Evolutionary conservation across 2,888 invertebrate species (phyloP), one percentile per base, ranked within the genome.

Genomic region (Leptopilina myrica): DNA sequence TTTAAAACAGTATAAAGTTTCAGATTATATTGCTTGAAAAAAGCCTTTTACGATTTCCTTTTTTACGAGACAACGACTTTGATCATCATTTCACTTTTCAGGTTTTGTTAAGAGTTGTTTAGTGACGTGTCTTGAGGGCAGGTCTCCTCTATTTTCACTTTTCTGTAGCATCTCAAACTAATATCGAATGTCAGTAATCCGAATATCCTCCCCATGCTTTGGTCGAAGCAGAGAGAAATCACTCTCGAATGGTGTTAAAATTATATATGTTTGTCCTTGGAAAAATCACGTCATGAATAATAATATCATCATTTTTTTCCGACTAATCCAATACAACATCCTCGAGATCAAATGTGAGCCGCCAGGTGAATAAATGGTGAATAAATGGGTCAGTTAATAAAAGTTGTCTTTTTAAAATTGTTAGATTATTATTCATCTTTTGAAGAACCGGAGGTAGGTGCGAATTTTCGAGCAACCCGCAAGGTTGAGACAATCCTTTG

Each of bases 71-170:
- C n/a, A 53, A n/a, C 53, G 53, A 43, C 76, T 62, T 62, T 76
- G 62, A 76, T 26, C 43, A 64, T 26, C 9, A 46, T 43, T 76
- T 64, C 43, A 49, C 46, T 26, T 76, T 76, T 76, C 76, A 64
- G 64, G 46, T 76, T 62, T 76, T 14, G 20, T 64, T 64, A 43
- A 46, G 46, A 20, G 43, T 59, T 76, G 43, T 76, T 76, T 33
- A 76, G 40, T 43, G 43, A 64, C 64, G 12, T 15, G 62, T 62
- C 46, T 33, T 46, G 20, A 33, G 64, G 62, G 62, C 43, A 46
- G 64, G 43, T 76, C 12, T 76, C 46, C 62, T 76, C 49, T 76
- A 76, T 76, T 76, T 76, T 73, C 73, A 56, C 73, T 73, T 73
- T 73, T 73, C 73, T 73, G 73, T 56, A 73, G 56, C 73, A 73